Conservation (phyloP, 2,113 vertebrate species). For the Eulemur macaco region DNA sequence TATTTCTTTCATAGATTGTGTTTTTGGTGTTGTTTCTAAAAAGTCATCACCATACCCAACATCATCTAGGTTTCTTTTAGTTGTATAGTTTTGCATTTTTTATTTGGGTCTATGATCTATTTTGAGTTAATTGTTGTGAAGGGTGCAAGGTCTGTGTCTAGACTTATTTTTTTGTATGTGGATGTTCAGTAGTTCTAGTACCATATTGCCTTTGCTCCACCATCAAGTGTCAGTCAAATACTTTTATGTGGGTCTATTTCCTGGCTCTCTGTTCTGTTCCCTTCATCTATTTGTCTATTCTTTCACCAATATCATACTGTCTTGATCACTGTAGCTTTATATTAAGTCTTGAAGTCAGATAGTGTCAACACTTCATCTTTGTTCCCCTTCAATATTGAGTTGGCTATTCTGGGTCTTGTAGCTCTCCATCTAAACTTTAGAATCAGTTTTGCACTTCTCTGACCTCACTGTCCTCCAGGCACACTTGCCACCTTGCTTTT, state of each 20-base stretch:
- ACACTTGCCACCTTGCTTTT: not conserved
- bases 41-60: not conserved
- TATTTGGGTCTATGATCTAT: not conserved
- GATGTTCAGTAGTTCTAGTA: not conserved
- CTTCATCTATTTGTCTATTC: not conserved
- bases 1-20: not conserved
- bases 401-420: not conserved
- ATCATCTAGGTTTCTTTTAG: not conserved
- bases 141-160: not conserved
- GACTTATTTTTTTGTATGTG: not conserved
- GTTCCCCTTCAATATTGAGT: not conserved
- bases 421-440: not conserved
- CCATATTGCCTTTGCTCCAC: not conserved
- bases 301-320: not conserved
- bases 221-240: not conserved
- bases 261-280: not conserved
- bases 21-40: not conserved
- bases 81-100: not conserved
- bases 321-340: not conserved
- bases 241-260: not conserved
- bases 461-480: not conserved
- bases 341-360: not conserved
- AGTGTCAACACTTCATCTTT: not conserved
- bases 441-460: not conserved
- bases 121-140: not conserved